Base-by-base conservation (phyloP, 2,888 invertebrate species). In the Mimachlamys varia region DNA sequence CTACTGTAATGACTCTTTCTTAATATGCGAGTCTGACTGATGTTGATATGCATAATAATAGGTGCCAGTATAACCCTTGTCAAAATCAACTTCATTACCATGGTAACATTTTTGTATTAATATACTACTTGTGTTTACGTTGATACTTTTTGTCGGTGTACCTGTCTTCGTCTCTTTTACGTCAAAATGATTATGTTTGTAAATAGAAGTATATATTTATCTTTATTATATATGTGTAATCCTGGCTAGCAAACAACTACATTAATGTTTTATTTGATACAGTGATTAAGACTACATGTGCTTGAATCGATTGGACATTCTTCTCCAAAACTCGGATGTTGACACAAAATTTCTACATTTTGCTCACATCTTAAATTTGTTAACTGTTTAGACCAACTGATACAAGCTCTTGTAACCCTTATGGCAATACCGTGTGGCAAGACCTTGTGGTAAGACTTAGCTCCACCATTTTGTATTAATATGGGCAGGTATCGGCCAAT, bases 131-230 rank as follows among this genome's bases (percentile, higher is more conserved):
- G 33, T 44, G 27, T 76, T 33, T 76, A 17, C 76, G 76, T 76
- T 76, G 12, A 58, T 58, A 58, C 22, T 13, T 76, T 76, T 53
- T 33, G 76, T 10, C 53, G 7, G 44, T 44, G 44, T 3, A 7
- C 7, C 3, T 44, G 44, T 44, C 7, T 62, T 62, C 53, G n/a
- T 76, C 10, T 17, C 5, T 27, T 76, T 33, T 76, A 7, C 12
- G 76, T 76, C 33, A 0, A 33, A 76, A 76, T 33, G 17, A 62
- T 22, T 62, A 62, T 27, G 76, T 76, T 7, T 76, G 76, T 76
- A 76, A 13, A 76, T 76, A 76, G 0, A 76, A 76, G 12, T 76
- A 76, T 76, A 76, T 76, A 76, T 76, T 76, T 76, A 76, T 76
- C 76, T 76, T 76, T 76, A 7, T 22, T 15, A 0, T 27, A 27